Evolutionary conservation across 2,113 vertebrate genomes (phyloP).

Genomic region (Ictidomys tridecemlineatus): DNA sequence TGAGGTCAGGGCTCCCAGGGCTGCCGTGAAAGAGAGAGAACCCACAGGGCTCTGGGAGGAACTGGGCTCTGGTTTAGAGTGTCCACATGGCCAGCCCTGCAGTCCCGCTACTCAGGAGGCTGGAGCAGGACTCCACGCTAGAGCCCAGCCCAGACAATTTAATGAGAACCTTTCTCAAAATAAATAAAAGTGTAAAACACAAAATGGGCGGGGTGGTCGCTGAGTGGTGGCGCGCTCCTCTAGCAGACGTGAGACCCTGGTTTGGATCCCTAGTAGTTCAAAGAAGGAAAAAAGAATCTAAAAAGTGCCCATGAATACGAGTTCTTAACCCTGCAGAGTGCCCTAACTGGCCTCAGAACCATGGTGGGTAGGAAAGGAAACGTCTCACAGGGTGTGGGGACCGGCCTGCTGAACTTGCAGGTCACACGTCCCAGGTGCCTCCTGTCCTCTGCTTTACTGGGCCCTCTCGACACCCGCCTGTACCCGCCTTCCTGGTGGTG

Average conservation of each 20-base stretch:
- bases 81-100: too few relatives aligned
- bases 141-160: not conserved
- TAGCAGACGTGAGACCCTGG: not conserved
- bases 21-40: not conserved
- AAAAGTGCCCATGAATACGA: not conserved
- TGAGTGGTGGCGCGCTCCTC: too few relatives aligned
- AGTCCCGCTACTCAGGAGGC: not conserved
- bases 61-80: not conserved
- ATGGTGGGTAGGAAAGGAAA: accelerated
- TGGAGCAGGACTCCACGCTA: not conserved
- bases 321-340: not conserved
- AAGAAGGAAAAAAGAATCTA: too few relatives aligned
- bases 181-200: not conserved
- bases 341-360: too few relatives aligned
- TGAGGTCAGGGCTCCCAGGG: not conserved
- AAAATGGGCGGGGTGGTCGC: too few relatives aligned
- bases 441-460: not conserved
- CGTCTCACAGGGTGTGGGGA: too few relatives aligned
- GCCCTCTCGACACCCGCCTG: not conserved
- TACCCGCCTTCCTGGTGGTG: not conserved
- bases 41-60: too few relatives aligned
- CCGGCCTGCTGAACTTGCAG: not conserved
- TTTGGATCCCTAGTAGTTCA: too few relatives aligned
- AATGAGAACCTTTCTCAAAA: not conserved
- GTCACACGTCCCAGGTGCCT: accelerated